Percentiles rank a stretch among this genome's conserved stretches.
Conservation (phyloP, 2,888 invertebrate genomes). For the Keiferia lycopersicella region DNA sequence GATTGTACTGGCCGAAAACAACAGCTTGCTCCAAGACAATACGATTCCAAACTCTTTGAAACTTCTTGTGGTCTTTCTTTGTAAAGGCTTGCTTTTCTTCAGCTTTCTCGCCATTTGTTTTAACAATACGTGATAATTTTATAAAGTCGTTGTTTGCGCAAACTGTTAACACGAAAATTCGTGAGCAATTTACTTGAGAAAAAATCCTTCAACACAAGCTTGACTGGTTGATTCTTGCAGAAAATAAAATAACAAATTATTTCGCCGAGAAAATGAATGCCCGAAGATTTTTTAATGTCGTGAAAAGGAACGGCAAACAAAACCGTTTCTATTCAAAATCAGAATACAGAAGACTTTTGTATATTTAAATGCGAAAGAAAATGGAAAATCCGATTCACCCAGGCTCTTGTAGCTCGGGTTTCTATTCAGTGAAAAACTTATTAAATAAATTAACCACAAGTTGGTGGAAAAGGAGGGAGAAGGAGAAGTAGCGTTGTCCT, state of each 20-base stretch:
- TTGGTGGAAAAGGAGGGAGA: constrained; percentile 52
- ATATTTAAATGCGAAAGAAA: constrained; percentile 50
- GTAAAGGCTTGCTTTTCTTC: neutral
- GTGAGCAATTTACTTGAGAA: constrained; percentile 27
- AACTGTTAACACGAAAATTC: constrained; percentile 29
- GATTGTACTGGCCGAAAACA: constrained; percentile 28
- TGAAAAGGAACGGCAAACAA: constrained; percentile 21
- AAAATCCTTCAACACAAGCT: constrained; percentile 6
- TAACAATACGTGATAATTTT: constrained; percentile 30
- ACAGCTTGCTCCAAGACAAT: constrained; percentile 22
- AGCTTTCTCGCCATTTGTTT: constrained; percentile 27
- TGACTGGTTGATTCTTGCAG: constrained; percentile 6
- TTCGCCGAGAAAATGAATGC: constrained; percentile 10
- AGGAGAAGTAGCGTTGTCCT: constrained; percentile 71
- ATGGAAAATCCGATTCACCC: constrained; percentile 70
- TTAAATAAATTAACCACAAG: constrained; percentile 80
- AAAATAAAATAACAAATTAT: constrained; percentile 19
- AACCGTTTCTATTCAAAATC: constrained; percentile 42
- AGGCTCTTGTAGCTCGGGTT: constrained; percentile 49
- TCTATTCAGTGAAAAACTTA: constrained; percentile 77
- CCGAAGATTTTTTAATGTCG: constrained; percentile 21
- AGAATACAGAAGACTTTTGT: constrained; percentile 48
- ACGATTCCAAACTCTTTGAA: constrained; percentile 20
- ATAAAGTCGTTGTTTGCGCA: constrained; percentile 24
- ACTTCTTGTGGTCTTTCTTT: constrained; percentile 30